These are phyloP conservation scores for Arenaria interpres DNA, from an alignment of 2,113 vertebrate species.

Conservation along the genomic window DNA sequence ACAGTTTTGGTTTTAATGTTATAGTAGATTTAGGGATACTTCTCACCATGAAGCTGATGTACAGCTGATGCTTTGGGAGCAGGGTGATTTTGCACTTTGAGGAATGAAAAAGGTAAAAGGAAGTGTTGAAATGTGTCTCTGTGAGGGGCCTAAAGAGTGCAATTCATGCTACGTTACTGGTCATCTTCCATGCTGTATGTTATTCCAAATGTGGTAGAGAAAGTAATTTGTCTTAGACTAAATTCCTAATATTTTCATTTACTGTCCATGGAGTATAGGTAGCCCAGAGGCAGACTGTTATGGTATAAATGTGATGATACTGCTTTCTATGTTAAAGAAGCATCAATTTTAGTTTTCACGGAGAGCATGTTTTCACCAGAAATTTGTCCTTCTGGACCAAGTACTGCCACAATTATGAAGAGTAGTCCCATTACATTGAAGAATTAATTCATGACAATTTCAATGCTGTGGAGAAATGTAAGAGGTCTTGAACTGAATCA, in stretches of 20 bases:
- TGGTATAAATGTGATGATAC: neutral
- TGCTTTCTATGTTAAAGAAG: neutral
- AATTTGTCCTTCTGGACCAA: neutral
- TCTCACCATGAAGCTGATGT: neutral
- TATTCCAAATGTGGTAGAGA: neutral
- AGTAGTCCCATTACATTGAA: neutral
- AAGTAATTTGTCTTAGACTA: neutral
- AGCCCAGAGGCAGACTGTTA: neutral
- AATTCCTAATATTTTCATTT: neutral
- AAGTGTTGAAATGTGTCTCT: neutral
- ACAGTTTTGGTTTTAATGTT: neutral
- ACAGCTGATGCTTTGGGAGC: neutral
- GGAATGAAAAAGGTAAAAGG: neutral
- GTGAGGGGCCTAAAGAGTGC: neutral
- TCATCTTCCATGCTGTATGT: neutral
- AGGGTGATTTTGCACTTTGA: neutral
- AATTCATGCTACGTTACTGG: neutral
- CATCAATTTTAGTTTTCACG: neutral
- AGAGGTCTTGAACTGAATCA: neutral
- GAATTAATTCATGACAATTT: neutral
- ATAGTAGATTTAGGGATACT: neutral
- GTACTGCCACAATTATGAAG: neutral
- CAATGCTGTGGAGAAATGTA: neutral
- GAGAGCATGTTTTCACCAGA: neutral
- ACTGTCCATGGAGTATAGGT: neutral